Evolutionary conservation across 2,797 vertebrate genomes (phyloP), one percentile per base, ranked within the genome.

Genomic region (Spinibarbus caldwelli): DNA sequence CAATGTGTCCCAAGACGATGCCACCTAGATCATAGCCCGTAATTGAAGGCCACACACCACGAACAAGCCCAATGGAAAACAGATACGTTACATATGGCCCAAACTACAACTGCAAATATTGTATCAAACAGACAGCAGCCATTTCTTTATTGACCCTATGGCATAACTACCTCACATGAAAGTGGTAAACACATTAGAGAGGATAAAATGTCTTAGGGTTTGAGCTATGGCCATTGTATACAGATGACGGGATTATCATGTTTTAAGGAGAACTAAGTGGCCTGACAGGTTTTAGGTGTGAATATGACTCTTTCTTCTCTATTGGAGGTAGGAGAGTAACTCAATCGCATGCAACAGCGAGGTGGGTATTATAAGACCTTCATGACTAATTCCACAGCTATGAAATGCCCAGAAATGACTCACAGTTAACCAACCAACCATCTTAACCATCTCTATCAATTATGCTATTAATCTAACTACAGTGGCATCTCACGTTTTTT

Each of bases 261-360:
- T 45, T 72, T 75, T 84, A 82, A 62, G 77, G 41, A 66, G 54
- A 78, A 84, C 59, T 79, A 88, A 89, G 87, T 85, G 84, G 77
- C 73, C 83, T 82, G 86, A 91, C 88, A 87, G 87, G 88, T 90
- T 91, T 87, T 45, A 86, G 84, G 41, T 78, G 84, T 78, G 85
- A 89, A 88, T 88, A 80, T 66, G 78, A 86, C 72, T 86, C 83
- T 85, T 88, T 78, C 52, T 78, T 82, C 85, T 87, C 36, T 82
- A 62, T 36, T 83, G 26, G 73, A 87, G 75, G 79, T 82, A 83
- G 82, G 41, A 77, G 38, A 82, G 89, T 86, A 84, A 84, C 71
- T 47, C 31, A 86, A 88, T 49, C 80, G 77, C 76, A 5, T 78
- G 67, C 57, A 68, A 62, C 70, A 85, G 12, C 19, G 6, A 72